Percentiles rank a stretch among this genome's conserved stretches.
These are phyloP conservation scores for Benthosema pterotum DNA, from an alignment of 2,797 vertebrate species.

Conservation along the genomic window DNA sequence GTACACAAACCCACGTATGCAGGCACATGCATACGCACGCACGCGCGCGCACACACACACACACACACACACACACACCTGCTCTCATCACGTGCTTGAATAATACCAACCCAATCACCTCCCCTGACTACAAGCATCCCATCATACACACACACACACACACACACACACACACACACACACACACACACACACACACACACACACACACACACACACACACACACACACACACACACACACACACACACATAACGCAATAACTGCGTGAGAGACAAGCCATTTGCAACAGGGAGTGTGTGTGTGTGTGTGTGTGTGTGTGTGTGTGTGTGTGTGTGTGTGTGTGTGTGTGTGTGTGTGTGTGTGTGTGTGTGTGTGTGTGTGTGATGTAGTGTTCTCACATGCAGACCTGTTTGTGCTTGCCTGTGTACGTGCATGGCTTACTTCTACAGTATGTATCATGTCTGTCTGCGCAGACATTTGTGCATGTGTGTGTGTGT, in stretches of 20 bases:
- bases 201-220: too few species aligned
- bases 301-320: not conserved
- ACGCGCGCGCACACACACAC: not conserved
- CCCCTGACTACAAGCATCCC: not conserved
- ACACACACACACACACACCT: not conserved
- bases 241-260: too few species aligned
- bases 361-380: conserved; percentile 2
- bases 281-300: too few species aligned
- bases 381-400: conserved; percentile 13
- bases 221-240: not conserved
- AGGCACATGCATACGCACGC: not conserved
- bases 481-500: not conserved
- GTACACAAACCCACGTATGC: too few species aligned
- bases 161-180: not conserved
- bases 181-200: not conserved
- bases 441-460: not conserved
- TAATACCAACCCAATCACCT: conserved; percentile 13
- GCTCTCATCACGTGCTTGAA: not conserved
- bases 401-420: too few species aligned
- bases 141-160: not conserved
- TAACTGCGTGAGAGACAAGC: too few species aligned
- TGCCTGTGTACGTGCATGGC: not conserved
- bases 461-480: too few species aligned
- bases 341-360: conserved; percentile 11
- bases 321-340: conserved; percentile 20